Base-by-base conservation (phyloP, 2,113 vertebrate genomes). In the Phasianus colchicus region DNA sequence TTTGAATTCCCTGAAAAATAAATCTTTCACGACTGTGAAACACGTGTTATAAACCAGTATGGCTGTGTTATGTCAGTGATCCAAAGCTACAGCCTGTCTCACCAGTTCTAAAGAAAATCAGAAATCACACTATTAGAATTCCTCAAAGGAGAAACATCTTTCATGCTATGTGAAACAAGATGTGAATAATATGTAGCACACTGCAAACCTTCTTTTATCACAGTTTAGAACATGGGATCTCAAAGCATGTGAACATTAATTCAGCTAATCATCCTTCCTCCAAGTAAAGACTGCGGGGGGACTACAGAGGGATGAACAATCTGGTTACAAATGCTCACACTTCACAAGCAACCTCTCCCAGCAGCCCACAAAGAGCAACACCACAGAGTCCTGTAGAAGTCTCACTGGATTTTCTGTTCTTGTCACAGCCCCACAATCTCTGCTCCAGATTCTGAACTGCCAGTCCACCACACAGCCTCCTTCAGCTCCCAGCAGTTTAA, bases 161-260 rank as follows among this genome's bases (percentile, higher is more conserved):
- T n/a, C 15, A 9, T 18, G 22, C 32, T 48, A 72, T 15, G 30
- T 63, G 66, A 89, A 91, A 43, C 3, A 50, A 27, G 32, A 17
- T 9, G 27, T 4, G 19, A 27, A 3, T 43, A 57, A 11, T 3
- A 10, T 0, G 2, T 24, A 6, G 30, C 43, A 43, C 30, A 54
- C 82, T 65, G 30, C 16, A 34, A 91, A 48, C 2, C 1, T 45
- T 45, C 27, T 52, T 42, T 36, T 60, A 15, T 1, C 54, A 63
- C 73, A 72, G 29, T 66, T 87, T 30, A 75, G 38, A 57, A 58
- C 43, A 42, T 2, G 10, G 40, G 34, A 61, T 93, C 83, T 75
- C 54, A 84, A 61, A 61, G 40, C 40, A 36, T 4, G 75, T 3
- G 10, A 69, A 76, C 19, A 70, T 20, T 43, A 72, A 79, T 32